A percentile compares a stretch with the other conserved stretches of the same genome.
These are phyloP conservation scores for Polypterus senegalus DNA, from an alignment of 2,113 vertebrate genomes.

Conservation along the genomic window DNA sequence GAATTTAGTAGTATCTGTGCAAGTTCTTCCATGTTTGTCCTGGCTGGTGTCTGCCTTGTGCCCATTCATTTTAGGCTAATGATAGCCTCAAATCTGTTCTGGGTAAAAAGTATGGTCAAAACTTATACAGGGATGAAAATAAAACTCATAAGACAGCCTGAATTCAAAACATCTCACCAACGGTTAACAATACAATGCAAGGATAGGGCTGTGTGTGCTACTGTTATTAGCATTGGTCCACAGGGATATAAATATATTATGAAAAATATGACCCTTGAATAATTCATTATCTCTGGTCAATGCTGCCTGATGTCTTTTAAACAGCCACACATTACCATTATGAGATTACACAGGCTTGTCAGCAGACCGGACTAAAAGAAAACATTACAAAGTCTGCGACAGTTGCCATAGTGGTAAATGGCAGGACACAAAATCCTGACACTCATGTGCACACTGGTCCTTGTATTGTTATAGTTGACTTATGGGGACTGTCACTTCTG, in stretches of 20 bases:
- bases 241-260: conserved; percentile 37
- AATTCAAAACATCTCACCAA: conserved; percentile 8
- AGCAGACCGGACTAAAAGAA: conserved; percentile 37
- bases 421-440: no score
- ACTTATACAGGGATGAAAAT: no score
- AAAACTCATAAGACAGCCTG: neutral
- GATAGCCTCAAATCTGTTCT: no score
- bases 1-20: no score
- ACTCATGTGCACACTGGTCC: no score
- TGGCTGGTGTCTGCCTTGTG: no score
- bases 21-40: no score
- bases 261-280: conserved; percentile 47
- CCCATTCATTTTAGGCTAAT: no score
- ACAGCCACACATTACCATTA: conserved; percentile 49
- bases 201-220: conserved; percentile 14
- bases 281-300: conserved; percentile 59
- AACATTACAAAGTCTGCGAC: conserved; percentile 36
- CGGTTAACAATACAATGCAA: conserved; percentile 22
- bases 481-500: neutral
- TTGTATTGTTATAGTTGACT: no score
- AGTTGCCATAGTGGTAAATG: no score
- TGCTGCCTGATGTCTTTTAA: conserved; percentile 58
- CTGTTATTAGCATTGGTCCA: conserved; percentile 15
- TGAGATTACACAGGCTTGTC: conserved; percentile 56
- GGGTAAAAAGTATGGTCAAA: no score